Evolutionary conservation across 2,888 invertebrate genomes (phyloP), one percentile per base, ranked within the genome.

Genomic region (Cyrtodaria siliqua): DNA sequence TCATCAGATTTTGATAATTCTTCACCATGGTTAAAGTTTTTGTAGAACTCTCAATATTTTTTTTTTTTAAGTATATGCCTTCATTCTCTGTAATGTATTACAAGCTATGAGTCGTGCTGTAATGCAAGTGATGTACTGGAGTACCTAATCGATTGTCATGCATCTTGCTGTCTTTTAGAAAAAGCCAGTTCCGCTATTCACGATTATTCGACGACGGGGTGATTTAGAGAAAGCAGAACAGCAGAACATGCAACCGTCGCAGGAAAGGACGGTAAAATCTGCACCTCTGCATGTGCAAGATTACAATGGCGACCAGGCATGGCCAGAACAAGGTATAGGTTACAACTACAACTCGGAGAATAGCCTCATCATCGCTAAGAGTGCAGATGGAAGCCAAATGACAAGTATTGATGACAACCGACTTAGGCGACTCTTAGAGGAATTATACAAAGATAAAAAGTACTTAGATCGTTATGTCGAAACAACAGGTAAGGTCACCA

Each of bases 371-470:
- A 53, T 14, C 23, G 26, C 27, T 3, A 47, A 61, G n/a, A 70
- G 61, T 33, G 2, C 14, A 6, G 63, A 56, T 24, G 74, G 56
- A 9, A 75, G 75, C 24, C 64, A 62, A 24, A 42, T 66, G 20
- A 49, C 69, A 2, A 53, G 56, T 27, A 74, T 83, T 8, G 86
- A 89, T 66, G 85, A 86, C 53, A 71, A 72, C 24, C 57, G 85
- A 38, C 70, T 89, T n/a, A 71, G 82, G 55, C 68, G 71, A 26
- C 80, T 89, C 24, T 57, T 89, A 47, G 87, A 89, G 42, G 89
- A 89, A 59, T 56, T 89, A 42, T 89, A 87, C 59, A 75, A 63
- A 40, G 89, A 89, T 67, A 86, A 88, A 78, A 86, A 89, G 57
- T 89, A 87, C 59, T 85, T 89, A 63, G 87, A 87, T 57, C 67